Base-by-base conservation (phyloP, 2,888 invertebrate genomes). In the Ochropleura plecta region DNA sequence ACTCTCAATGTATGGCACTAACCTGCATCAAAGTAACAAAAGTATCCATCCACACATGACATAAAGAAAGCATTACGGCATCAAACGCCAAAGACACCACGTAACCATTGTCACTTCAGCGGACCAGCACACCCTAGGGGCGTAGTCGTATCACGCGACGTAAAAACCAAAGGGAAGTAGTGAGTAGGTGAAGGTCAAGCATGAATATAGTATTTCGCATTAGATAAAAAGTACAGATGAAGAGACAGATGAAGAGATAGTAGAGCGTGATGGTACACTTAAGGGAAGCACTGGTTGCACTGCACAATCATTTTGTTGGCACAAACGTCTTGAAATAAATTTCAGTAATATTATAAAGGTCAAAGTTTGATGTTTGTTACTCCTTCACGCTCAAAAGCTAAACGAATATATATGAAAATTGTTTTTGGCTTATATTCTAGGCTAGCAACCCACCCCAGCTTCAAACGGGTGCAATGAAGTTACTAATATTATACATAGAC, bases 101-200 rank as follows among this genome's bases (percentile, higher is more conserved):
- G 53, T n/a, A 53, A 2, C 40, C 49, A 68, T 60, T 82, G 67
- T 78, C 53, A 78, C 68, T 72, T 82, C 40, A 57, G 48, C 20
- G n/a, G 63, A 76, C 6, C 30, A 76, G 46, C 57, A 62, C 66
- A 42, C 67, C 67, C 67, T 18, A 57, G 72, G 72, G 60, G 20
- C 20, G 57, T 66, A 16, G 49, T 69, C 48, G 59, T 44, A 40
- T 53, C 16, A 10, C 16, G 16, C 40, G 48, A 66, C 65, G 44
- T 49, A 14, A 55, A 30, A 57, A 79, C 73, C 30, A 12, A 72
- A 65, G 60, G 67, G 46, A 18, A 68, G 70, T 60, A 68, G 65
- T 64, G 65, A 69, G 55, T 46, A 44, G 65, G 12, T 48, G 18
- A 30, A 6, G 16, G 16, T 3, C 16, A 2, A 16, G 49, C 3